These are phyloP conservation scores for Molorchus minor DNA, from an alignment of 2,888 invertebrate species.

Conservation along the genomic window DNA sequence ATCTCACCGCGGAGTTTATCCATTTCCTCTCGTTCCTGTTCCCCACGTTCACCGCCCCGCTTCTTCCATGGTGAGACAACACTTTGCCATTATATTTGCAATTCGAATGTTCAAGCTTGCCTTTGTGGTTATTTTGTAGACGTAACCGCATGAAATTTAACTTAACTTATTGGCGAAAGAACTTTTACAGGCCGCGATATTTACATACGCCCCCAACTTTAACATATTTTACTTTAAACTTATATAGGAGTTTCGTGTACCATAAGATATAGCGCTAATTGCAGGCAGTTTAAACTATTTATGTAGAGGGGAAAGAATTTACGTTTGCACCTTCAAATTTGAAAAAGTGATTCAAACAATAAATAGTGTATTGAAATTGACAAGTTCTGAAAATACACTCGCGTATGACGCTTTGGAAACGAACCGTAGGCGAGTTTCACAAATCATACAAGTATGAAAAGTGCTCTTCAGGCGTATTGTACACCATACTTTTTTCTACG, in stretches of 20 bases:
- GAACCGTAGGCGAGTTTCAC: too few species aligned
- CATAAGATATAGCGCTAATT: slow-evolving; percentile 28
- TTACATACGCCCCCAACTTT: slow-evolving; percentile 41
- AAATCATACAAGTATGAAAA: too few species aligned
- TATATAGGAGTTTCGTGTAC: slow-evolving; percentile 23
- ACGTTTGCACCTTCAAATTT: too few species aligned
- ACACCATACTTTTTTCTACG: too few species aligned
- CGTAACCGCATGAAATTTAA: slow-evolving; percentile 46
- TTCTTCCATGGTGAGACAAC: slow-evolving; percentile 49
- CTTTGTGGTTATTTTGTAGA: slow-evolving; percentile 45
- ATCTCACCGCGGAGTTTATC: slow-evolving; percentile 62
- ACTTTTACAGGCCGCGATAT: slow-evolving; percentile 42
- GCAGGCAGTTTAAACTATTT: slow-evolving; percentile 6
- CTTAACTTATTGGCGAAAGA: slow-evolving; percentile 46
- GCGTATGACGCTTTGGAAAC: too few species aligned
- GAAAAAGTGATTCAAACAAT: too few species aligned
- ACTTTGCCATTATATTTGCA: slow-evolving; percentile 58
- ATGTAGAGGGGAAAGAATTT: too few species aligned
- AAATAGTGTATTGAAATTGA: too few species aligned
- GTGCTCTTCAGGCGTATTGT: too few species aligned
- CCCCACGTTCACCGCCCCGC: slow-evolving; percentile 40
- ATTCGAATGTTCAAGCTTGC: slow-evolving; percentile 56
- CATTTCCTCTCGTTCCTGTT: slow-evolving; percentile 57
- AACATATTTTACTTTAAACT: slow-evolving; percentile 37
- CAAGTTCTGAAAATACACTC: too few species aligned